Evolutionary conservation across 2,113 vertebrate species (phyloP).

Genomic region (Anhinga rufa): DNA sequence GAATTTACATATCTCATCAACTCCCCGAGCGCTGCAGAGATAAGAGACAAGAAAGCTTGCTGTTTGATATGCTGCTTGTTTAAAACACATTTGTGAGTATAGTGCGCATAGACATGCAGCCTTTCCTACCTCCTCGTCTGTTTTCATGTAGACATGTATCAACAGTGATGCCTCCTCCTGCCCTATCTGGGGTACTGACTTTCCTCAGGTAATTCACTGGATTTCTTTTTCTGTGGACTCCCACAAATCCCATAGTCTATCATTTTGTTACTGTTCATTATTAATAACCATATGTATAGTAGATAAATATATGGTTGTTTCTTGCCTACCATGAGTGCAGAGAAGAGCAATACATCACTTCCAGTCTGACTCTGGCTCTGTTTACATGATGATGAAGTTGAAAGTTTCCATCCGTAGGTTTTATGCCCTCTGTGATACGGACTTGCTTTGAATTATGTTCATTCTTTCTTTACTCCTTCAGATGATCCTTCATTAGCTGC

Average conservation of each 20-base stretch:
- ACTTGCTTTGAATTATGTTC: not conserved
- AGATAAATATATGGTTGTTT: not conserved
- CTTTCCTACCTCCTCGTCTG: not conserved
- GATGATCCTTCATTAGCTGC: not conserved
- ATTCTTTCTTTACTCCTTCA: not conserved
- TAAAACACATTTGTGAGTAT: not conserved
- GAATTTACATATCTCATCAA: not conserved
- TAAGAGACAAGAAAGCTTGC: not conserved
- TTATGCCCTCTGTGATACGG: not conserved
- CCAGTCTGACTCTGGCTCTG: not conserved
- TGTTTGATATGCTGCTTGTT: not conserved
- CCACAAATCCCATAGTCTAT: not conserved
- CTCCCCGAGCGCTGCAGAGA: not conserved
- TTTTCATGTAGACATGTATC: not conserved
- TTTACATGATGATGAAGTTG: not conserved
- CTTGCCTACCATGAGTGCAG: not conserved
- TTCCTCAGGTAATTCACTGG: not conserved
- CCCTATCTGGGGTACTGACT: not conserved
- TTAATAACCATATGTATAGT: not conserved
- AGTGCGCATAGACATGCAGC: not conserved
- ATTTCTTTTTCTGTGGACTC: not conserved
- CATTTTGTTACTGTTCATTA: not conserved
- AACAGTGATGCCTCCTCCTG: not conserved
- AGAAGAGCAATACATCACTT: not conserved
- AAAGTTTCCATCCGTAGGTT: not conserved